Base-by-base conservation (phyloP, 2,888 invertebrate species). In the Trichopria drosophilae region DNA sequence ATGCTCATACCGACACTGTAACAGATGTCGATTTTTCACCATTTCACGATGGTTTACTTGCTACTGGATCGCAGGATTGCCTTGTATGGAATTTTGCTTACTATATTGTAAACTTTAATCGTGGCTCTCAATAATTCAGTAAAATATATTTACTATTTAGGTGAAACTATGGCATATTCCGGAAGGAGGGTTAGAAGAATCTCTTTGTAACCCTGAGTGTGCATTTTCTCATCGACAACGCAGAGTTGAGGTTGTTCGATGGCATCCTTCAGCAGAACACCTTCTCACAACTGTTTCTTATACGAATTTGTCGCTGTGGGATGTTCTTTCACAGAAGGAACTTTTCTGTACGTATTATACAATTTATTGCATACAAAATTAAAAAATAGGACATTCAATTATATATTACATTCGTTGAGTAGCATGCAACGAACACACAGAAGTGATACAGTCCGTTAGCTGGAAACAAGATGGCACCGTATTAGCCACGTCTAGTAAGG, bases 1-100 rank as follows among this genome's bases (percentile, higher is more conserved):
- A 91, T 76, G 90, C 88, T 12, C 89, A 92, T 77, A 83, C 89
- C 42, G 96, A 95, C 67, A 90, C 93, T 36, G 91, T 96, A 26
- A 93, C 93, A 28, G 96, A 95, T 75, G 87, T 96, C 83, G 90
- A 90, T 65, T 96, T 97, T 74, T 94, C 95, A 22, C 95, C 95
- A 6, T 96, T 95, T 76, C 93, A 95, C 73, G 94, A 95, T 79
- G 91, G 92, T 26, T 79, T 95, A 36, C 78, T 97, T 63, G 87
- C 93, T 22, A 96, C 96, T 24, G 92, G 93, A 50, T 91, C 90
- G 41, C 90, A 90, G 75, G 91, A 91, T 76, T 90, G 90, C 65
- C 79, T 89, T 76, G 89, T 86, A 71, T 77, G 80, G 62, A 56
- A 48, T 36, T 23, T 39, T 24, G 4, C n/a, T n/a, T n/a, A n/a